These are phyloP conservation scores for Marcusenius ussheri DNA, from an alignment of 2,113 vertebrate species.

Conservation along the genomic window DNA sequence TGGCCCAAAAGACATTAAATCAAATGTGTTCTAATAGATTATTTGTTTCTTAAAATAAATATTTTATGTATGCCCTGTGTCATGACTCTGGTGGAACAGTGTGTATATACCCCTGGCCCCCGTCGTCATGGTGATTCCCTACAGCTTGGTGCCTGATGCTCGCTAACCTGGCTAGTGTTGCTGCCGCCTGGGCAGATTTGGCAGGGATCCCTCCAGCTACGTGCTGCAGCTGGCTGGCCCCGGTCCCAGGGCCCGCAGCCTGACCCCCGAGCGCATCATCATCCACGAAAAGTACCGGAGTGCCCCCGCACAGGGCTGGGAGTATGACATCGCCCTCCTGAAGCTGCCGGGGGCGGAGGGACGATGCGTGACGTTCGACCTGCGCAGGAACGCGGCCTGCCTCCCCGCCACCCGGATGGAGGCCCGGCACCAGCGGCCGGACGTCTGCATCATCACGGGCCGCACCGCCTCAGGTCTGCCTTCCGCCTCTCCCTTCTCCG, in stretches of 20 bases:
- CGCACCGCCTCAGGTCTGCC: conserved; percentile 72
- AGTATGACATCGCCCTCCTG: conserved; percentile 78
- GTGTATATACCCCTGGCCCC: not conserved
- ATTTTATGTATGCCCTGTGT: not conserved
- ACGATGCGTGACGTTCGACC: conserved; percentile 71
- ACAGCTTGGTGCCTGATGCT: not conserved
- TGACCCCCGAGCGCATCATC: conserved; percentile 64
- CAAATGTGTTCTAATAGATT: not conserved
- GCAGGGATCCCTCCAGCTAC: conserved; percentile 63
- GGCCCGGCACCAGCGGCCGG: conserved; percentile 33
- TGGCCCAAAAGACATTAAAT: not conserved
- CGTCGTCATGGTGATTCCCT: not conserved
- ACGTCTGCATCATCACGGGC: conserved; percentile 70
- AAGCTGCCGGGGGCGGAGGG: conserved; percentile 68
- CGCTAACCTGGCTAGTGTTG: not conserved
- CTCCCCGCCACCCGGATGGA: conserved; percentile 59
- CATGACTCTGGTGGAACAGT: not conserved
- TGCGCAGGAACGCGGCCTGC: conserved; percentile 68
- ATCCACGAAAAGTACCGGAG: conserved; percentile 77
- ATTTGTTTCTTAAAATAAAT: not conserved
- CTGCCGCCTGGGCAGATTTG: conserved; percentile 60
- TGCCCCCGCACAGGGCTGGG: conserved; percentile 59
- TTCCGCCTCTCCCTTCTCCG: not conserved
- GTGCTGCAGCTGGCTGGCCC: conserved; percentile 69
- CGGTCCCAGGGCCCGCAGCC: conserved; percentile 55